phyloP scores from a whole-genome alignment of 1,140 invertebrate species.

The Carcinoscorpius rotundicauda region DNA sequence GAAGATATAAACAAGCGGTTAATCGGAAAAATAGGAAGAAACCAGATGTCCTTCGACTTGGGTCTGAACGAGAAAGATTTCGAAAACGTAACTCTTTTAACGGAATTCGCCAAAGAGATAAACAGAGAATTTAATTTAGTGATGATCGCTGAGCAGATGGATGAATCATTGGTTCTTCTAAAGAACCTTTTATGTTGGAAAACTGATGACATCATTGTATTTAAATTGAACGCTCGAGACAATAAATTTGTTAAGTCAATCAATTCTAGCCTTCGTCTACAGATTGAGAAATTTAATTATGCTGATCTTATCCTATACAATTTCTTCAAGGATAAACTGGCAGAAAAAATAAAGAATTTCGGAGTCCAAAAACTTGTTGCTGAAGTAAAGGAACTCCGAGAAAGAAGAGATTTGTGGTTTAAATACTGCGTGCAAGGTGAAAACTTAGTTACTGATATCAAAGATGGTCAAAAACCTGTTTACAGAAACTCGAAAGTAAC shows the following conservation, averaged over 20 bases:
- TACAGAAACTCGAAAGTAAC: too few relatives aligned
- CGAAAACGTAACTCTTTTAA: conserved; percentile 7
- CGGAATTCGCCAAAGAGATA: conserved; percentile 11
- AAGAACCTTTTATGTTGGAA: conserved; percentile 26
- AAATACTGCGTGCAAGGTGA: too few relatives aligned
- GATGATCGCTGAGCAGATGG: conserved; percentile 27
- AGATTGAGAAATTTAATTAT: conserved; percentile 23
- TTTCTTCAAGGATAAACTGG: conserved; percentile 30
- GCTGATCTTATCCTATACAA: conserved; percentile 31
- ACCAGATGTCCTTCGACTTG: conserved; percentile 30
- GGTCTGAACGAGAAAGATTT: conserved; percentile 20
- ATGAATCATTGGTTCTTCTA: conserved; percentile 27
- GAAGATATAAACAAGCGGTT: too few relatives aligned
- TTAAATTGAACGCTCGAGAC: conserved; percentile 23
- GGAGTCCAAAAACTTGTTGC: conserved; percentile 26
- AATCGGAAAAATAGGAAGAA: conserved; percentile 19
- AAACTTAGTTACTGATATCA: too few relatives aligned
- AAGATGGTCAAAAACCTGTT: too few relatives aligned
- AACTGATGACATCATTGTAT: conserved; percentile 27
- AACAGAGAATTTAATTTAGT: conserved; percentile 24
- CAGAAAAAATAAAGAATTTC: conserved; percentile 24
- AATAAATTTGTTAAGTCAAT: conserved; percentile 13
- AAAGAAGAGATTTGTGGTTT: not conserved
- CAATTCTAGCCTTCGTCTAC: conserved; percentile 5
- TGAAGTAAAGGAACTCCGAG: conserved; percentile 18